Percentiles rank a stretch among this genome's conserved stretches.
Conservation (phyloP, 2,113 vertebrate species). For the Artemisiospiza belli region DNA sequence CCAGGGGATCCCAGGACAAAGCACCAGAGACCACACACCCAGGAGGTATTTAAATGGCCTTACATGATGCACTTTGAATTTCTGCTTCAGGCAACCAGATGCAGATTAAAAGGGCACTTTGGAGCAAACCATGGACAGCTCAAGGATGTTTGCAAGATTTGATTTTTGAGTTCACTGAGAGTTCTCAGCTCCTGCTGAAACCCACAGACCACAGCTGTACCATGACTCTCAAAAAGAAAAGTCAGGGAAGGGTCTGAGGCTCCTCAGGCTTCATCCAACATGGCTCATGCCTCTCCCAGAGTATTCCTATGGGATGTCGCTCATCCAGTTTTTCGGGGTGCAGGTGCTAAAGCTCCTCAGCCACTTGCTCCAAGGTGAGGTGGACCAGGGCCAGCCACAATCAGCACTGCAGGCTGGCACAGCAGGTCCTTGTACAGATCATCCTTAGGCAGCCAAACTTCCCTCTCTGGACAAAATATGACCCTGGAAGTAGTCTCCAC, state of each 20-base stretch:
- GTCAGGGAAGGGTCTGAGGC: neutral
- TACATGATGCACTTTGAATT: neutral
- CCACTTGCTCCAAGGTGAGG: neutral
- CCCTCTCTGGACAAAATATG: neutral
- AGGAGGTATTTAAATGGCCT: neutral
- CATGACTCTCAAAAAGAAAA: neutral
- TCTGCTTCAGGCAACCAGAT: neutral
- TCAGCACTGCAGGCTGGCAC: neutral
- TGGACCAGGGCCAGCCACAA: neutral
- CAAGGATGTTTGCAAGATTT: neutral
- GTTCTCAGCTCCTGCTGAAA: neutral
- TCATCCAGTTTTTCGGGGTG: rapidly evolving
- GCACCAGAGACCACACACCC: neutral
- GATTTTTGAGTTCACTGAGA: neutral
- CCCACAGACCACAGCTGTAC: neutral
- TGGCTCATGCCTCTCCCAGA: neutral
- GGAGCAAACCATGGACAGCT: neutral
- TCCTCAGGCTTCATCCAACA: neutral
- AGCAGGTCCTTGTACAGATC: neutral
- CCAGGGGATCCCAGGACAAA: neutral
- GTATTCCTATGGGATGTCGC: neutral
- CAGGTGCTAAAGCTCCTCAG: neutral
- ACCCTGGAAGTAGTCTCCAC: neutral
- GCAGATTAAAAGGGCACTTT: neutral
- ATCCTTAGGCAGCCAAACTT: neutral